Percentiles rank a stretch among this genome's conserved stretches.
These are phyloP conservation scores for Ophiothrix spiculata DNA, from an alignment of 35 echinoderm and acorn worm species.

Conservation along the genomic window DNA sequence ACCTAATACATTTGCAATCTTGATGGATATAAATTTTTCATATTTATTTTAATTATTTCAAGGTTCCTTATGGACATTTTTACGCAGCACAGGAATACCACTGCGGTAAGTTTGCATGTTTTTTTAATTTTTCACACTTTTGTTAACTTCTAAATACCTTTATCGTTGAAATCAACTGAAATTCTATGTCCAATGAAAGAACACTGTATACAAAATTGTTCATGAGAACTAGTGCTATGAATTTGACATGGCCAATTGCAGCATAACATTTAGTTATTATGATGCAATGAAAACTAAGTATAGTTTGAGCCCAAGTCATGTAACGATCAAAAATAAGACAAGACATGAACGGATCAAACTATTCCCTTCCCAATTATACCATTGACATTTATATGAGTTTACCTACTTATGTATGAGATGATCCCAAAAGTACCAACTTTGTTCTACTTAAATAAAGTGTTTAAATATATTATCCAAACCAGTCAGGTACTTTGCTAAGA, in stretches of 20 bases:
- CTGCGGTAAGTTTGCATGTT: slow-evolving; percentile 44
- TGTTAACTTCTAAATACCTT: not conserved
- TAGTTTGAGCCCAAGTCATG: no score
- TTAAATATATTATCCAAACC: no score
- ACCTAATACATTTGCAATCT: not conserved
- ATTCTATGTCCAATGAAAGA: not conserved
- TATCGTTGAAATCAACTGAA: not conserved
- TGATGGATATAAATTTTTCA: not conserved
- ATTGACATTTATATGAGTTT: no score
- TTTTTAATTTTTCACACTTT: not conserved
- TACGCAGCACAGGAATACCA: slow-evolving; percentile 70
- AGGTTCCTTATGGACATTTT: slow-evolving; percentile 74
- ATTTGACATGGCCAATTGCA: not conserved
- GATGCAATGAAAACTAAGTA: not conserved
- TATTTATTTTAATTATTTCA: not conserved
- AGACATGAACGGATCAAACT: no score
- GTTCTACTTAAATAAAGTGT: no score
- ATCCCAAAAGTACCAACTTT: no score
- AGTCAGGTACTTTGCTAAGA: no score
- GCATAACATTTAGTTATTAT: not conserved
- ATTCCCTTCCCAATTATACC: no score
- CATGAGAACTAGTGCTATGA: not conserved
- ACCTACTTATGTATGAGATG: no score
- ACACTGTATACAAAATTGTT: not conserved
- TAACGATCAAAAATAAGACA: no score